Percentiles rank a stretch among this genome's conserved stretches.
phyloP scores from a whole-genome alignment of 2,113 vertebrate genomes.

The Reinhardtius hippoglossoides region DNA sequence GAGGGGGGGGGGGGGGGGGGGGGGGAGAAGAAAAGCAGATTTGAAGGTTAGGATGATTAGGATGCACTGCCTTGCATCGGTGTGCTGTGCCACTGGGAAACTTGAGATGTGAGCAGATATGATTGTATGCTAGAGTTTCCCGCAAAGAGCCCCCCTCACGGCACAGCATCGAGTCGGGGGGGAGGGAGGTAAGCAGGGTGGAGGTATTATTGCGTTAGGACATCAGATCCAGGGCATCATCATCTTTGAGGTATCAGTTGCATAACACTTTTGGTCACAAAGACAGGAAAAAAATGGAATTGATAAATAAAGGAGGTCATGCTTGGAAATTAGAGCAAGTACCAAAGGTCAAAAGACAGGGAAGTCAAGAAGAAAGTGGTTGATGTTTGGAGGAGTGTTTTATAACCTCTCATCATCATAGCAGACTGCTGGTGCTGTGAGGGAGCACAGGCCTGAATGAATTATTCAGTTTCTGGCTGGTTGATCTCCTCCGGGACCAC shows the following conservation, averaged over 20 bases:
- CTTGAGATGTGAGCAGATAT: slow-evolving; percentile 80
- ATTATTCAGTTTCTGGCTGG: slow-evolving; percentile 78
- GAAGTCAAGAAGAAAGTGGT: slow-evolving; percentile 26
- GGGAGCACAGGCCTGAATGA: slow-evolving; percentile 68
- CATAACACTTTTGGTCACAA: slow-evolving; percentile 62
- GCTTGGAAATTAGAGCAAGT: slow-evolving; percentile 3
- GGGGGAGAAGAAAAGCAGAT: slow-evolving; percentile 57
- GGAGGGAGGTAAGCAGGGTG: slow-evolving; percentile 42
- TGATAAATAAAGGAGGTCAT: slow-evolving; percentile 12
- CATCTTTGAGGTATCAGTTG: slow-evolving; percentile 67
- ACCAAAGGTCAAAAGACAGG: not conserved
- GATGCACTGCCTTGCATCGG: slow-evolving; percentile 68
- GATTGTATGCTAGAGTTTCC: slow-evolving; percentile 79
- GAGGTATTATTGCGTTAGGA: slow-evolving; percentile 78
- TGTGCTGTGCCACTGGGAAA: slow-evolving; percentile 76
- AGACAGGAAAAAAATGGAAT: not conserved
- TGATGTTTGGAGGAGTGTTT: slow-evolving; percentile 33
- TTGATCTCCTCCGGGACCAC: slow-evolving; percentile 59
- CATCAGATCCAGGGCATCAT: slow-evolving; percentile 75
- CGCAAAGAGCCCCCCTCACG: slow-evolving; percentile 78
- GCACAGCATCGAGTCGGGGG: slow-evolving; percentile 41
- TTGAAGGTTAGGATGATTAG: slow-evolving; percentile 81
- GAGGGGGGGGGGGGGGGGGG: slow-evolving; percentile 11
- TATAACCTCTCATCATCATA: slow-evolving; percentile 53
- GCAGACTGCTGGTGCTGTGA: slow-evolving; percentile 57